These are phyloP conservation scores for Aegotheles bennettii DNA, from an alignment of 2,113 vertebrate species.

Conservation along the genomic window DNA sequence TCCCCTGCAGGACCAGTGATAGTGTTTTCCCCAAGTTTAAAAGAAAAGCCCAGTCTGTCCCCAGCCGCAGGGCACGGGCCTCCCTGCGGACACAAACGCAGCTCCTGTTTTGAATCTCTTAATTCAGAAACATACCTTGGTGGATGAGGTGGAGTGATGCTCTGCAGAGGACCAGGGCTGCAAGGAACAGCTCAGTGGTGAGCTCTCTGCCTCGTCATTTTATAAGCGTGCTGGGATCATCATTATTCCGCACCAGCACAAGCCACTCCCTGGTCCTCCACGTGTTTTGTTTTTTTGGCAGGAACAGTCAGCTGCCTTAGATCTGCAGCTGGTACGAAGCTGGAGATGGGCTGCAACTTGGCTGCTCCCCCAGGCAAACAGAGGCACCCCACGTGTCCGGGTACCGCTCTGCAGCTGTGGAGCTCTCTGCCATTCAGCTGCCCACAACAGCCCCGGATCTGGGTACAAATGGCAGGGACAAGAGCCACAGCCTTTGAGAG, in stretches of 20 bases:
- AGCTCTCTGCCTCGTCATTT: neutral
- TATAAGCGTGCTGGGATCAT: conserved; percentile 20
- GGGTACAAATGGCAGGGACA: neutral
- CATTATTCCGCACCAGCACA: conserved; percentile 17
- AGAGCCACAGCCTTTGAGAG: neutral
- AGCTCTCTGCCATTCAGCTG: neutral
- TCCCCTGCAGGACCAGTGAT: fast-evolving
- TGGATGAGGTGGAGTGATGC: neutral
- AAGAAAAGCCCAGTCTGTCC: neutral
- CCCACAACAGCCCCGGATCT: neutral
- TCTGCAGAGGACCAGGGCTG: neutral
- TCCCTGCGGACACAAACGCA: fast-evolving
- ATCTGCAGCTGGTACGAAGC: conserved; percentile 39
- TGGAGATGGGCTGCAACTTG: conserved; percentile 40
- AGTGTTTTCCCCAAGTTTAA: neutral
- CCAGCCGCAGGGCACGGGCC: neutral
- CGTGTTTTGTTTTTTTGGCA: neutral
- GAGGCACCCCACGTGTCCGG: neutral
- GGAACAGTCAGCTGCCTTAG: conserved; percentile 21
- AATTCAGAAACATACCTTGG: neutral
- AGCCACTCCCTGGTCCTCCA: conserved; percentile 39
- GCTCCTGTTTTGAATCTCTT: neutral
- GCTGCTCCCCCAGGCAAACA: conserved; percentile 33
- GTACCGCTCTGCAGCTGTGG: neutral
- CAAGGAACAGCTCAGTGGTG: neutral